A percentile compares a stretch with the other conserved stretches of the same genome.
These are phyloP conservation scores for Brachypalpus laphriformis DNA, from an alignment of 2,888 invertebrate genomes.

Conservation along the genomic window DNA sequence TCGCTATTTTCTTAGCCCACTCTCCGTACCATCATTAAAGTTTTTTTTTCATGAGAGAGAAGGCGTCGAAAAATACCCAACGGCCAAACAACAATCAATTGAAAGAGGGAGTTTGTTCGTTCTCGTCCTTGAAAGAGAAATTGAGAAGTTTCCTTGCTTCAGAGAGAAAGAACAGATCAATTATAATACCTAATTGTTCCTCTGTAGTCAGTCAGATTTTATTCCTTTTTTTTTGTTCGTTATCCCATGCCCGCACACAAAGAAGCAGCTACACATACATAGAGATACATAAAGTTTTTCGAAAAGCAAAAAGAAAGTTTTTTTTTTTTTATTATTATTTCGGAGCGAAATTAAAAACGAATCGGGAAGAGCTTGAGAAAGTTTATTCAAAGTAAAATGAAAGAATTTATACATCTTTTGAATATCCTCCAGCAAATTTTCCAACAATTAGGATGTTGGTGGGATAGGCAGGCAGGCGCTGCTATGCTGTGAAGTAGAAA, in stretches of 20 bases:
- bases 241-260: not conserved
- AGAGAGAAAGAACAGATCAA: constrained; percentile 9
- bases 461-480: not conserved
- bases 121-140: not conserved
- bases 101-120: not conserved
- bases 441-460: constrained; percentile 7
- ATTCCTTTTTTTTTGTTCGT: not conserved
- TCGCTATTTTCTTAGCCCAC: not conserved
- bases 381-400: constrained; percentile 22
- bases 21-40: not conserved
- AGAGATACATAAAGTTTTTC: not conserved
- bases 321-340: not conserved
- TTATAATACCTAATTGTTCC: constrained; percentile 53
- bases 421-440: constrained; percentile 24
- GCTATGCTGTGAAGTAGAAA: not conserved
- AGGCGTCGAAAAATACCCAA: constrained; percentile 25
- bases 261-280: not conserved
- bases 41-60: not conserved
- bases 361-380: constrained; percentile 17
- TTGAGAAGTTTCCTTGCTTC: not conserved
- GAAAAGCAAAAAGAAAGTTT: constrained; percentile 2
- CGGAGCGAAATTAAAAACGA: constrained; percentile 20
- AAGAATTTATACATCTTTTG: constrained; percentile 10
- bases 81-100: constrained; percentile 35
- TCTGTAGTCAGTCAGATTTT: constrained; percentile 30